Percentiles rank a stretch among this genome's conserved stretches.
Conservation (phyloP, 2,113 vertebrate genomes). For the Columba livia region DNA sequence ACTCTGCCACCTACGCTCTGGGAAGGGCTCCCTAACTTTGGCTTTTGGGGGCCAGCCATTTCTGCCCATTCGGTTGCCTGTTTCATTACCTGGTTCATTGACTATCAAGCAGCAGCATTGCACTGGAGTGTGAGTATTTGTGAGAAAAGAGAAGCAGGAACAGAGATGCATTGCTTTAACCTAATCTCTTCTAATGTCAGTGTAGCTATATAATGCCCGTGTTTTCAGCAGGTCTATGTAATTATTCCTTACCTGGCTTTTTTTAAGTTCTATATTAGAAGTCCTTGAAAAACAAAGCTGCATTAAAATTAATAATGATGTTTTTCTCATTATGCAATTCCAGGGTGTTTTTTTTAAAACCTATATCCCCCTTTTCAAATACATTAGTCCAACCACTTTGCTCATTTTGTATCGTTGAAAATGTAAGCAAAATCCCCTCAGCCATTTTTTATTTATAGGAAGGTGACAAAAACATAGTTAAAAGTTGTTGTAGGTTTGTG, state of each 20-base stretch:
- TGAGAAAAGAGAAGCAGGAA: not conserved
- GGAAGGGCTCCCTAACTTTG: not conserved
- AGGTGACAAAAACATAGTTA: not conserved
- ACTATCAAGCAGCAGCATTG: not conserved
- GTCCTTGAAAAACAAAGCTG: not conserved
- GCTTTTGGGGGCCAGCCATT: not conserved
- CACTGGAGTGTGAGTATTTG: rapidly evolving
- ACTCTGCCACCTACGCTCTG: not conserved
- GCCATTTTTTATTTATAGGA: not conserved
- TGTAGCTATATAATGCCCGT: not conserved
- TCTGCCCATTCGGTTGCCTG: not conserved
- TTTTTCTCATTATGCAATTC: not conserved
- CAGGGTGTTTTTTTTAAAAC: not conserved
- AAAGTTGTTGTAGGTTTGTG: not conserved
- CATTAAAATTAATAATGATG: not conserved
- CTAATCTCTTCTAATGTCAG: not conserved
- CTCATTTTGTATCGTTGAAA: not conserved
- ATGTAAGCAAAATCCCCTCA: not conserved
- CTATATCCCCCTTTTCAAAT: not conserved
- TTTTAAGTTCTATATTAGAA: not conserved
- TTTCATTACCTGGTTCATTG: not conserved
- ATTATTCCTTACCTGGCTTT: not conserved
- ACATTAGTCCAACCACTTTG: not conserved
- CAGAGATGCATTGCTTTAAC: not conserved
- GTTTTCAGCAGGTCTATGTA: not conserved